These are phyloP conservation scores for Heloderma charlesbogerti DNA, from an alignment of 2,113 vertebrate genomes.

Conservation along the genomic window DNA sequence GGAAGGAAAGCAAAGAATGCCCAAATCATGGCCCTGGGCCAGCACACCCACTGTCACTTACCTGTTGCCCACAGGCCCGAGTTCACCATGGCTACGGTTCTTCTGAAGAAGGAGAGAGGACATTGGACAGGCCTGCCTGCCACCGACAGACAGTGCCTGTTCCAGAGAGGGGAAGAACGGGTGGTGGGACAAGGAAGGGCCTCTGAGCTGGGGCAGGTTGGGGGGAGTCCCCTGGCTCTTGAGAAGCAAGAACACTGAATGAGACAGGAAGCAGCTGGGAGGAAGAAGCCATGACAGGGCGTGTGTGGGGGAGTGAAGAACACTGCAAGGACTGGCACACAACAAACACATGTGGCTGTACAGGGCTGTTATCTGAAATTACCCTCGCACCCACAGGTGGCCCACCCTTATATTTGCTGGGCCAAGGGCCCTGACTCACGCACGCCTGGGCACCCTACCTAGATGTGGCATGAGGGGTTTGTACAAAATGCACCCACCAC, in stretches of 20 bases:
- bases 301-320: not conserved
- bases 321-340: not conserved
- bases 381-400: no score
- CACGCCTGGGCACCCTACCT: not conserved
- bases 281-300: constrained; percentile 15
- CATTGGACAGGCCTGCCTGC: not conserved
- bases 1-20: not conserved
- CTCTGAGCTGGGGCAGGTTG: constrained; percentile 1
- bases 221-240: not conserved
- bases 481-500: not conserved
- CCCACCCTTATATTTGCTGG: no score
- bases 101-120: not conserved
- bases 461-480: not conserved
- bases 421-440: not conserved
- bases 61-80: not conserved
- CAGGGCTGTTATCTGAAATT: not conserved
- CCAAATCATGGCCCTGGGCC: not conserved
- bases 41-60: not conserved
- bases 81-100: constrained; percentile 27
- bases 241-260: not conserved
- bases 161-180: not conserved
- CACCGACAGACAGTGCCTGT: not conserved
- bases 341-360: not conserved
- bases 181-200: not conserved
- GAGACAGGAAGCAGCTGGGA: constrained; percentile 36